A percentile compares a stretch with the other conserved stretches of the same genome.
These are phyloP conservation scores for Periophthalmus magnuspinnatus DNA, from an alignment of 2,797 vertebrate species.

Conservation along the genomic window DNA sequence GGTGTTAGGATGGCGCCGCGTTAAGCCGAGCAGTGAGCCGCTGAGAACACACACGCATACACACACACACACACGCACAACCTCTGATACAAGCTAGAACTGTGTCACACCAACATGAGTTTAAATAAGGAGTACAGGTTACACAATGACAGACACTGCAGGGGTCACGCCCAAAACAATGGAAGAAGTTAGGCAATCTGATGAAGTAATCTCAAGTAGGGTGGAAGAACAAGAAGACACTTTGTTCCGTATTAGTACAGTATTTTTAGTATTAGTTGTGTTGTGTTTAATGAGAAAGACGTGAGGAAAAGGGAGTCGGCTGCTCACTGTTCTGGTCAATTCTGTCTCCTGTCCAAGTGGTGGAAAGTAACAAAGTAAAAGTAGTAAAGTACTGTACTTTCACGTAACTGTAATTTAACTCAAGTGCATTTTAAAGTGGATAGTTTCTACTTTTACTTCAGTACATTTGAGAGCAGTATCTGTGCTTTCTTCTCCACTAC, in stretches of 20 bases:
- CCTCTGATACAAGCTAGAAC: conserved; percentile 55
- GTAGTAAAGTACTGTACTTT: too few species aligned
- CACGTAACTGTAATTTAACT: too few species aligned
- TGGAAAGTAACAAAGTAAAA: too few species aligned
- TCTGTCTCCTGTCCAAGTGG: too few species aligned
- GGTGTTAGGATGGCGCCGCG: conserved; percentile 53
- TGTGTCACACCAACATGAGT: conserved; percentile 31
- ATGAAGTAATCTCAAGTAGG: conserved; percentile 46
- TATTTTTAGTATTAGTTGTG: not conserved
- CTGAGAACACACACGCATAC: conserved; percentile 61
- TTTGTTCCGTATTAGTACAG: not conserved
- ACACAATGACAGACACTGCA: conserved; percentile 33
- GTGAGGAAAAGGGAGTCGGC: too few species aligned
- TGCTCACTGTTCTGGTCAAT: too few species aligned
- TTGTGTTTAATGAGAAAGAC: too few species aligned
- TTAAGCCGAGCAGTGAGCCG: conserved; percentile 58
- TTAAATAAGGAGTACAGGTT: conserved; percentile 42
- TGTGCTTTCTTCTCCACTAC: too few species aligned
- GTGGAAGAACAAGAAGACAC: conserved; percentile 38
- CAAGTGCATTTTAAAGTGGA: too few species aligned
- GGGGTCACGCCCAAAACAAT: conserved; percentile 42
- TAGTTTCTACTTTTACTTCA: too few species aligned
- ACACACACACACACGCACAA: too few species aligned
- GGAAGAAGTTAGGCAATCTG: conserved; percentile 27
- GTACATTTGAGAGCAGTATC: too few species aligned